Conservation (phyloP, 2,797 vertebrate genomes). For the Podargus strigoides region DNA sequence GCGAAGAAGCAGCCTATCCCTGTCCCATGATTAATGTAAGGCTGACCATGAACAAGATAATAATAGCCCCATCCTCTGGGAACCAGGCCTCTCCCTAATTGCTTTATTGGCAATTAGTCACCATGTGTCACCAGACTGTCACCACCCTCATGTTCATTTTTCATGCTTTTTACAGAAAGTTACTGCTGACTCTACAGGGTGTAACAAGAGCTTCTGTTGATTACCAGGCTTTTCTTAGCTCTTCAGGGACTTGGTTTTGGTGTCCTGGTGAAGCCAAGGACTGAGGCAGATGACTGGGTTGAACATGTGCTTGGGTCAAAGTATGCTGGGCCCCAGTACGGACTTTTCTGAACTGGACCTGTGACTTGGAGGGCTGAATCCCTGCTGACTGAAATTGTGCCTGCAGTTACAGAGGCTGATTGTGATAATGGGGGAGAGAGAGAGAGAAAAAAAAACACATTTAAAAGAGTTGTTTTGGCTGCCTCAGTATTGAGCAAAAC, state of each 20-base stretch:
- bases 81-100: constrained; percentile 26
- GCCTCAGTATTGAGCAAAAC: neutral
- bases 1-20: neutral
- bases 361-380: neutral
- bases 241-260: neutral
- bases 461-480: neutral
- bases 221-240: neutral
- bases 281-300: neutral
- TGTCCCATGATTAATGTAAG: constrained; percentile 18
- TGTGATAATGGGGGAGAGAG: neutral
- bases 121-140: constrained; percentile 7
- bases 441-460: neutral
- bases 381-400: neutral
- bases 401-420: neutral
- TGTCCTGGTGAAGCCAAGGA: neutral
- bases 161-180: constrained; percentile 38
- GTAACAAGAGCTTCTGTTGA: constrained; percentile 14
- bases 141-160: constrained; percentile 23
- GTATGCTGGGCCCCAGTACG: rapidly evolving
- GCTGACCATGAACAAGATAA: constrained; percentile 31
- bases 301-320: neutral
- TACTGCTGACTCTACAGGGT: neutral
- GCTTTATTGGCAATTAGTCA: constrained; percentile 44
- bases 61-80: constrained; percentile 40
- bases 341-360: neutral